phyloP scores from a whole-genome alignment of 2,888 invertebrate genomes.

The Therioaphis trifolii region DNA sequence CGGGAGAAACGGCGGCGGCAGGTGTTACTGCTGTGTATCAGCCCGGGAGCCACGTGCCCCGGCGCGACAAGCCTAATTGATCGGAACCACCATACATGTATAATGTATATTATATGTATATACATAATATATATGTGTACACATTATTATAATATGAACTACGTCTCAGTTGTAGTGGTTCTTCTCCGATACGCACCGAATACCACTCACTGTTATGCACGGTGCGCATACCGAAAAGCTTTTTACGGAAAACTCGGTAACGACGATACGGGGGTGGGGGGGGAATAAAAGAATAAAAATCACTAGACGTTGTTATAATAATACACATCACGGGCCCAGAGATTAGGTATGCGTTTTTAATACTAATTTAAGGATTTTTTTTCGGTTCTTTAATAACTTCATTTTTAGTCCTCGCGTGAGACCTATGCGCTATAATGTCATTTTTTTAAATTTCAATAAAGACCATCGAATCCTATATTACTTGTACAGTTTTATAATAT shows the following conservation, averaged over 20 bases:
- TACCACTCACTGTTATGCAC: too few species aligned
- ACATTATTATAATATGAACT: not conserved
- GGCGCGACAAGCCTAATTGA: slow-evolving; percentile 60
- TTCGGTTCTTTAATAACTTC: not conserved
- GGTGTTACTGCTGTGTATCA: slow-evolving; percentile 44
- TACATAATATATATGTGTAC: not conserved
- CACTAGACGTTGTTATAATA: not conserved
- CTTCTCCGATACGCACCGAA: slow-evolving; percentile 49
- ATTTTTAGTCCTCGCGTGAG: not conserved
- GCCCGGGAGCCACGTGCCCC: slow-evolving; percentile 52
- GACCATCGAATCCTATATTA: too few species aligned
- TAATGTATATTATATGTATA: slow-evolving; percentile 13
- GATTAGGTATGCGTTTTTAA: slow-evolving; percentile 7
- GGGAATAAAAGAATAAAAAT: not conserved
- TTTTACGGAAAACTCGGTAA: not conserved
- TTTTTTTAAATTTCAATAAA: too few species aligned
- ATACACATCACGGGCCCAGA: not conserved
- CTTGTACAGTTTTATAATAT: too few species aligned
- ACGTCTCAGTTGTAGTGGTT: not conserved
- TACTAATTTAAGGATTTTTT: not conserved
- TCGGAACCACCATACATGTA: slow-evolving; percentile 39
- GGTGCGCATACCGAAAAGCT: too few species aligned
- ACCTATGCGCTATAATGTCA: too few species aligned
- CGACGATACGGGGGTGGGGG: too few species aligned
- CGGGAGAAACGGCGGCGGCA: too few species aligned